Conservation (phyloP, 1,140 invertebrate genomes). For the Apis mellifera region Amel_HAv3.1 CM009934.2:5404001-5404500, state of each 20-base stretch:
- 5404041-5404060: background rate
- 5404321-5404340: background rate
- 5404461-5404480: too few species aligned
- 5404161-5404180: slow-evolving; percentile 41
- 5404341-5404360: background rate
- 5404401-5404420: too few species aligned
- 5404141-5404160: slow-evolving; percentile 30
- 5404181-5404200: slow-evolving; percentile 60
- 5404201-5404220: slow-evolving; percentile 54
- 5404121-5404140: slow-evolving; percentile 51
- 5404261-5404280: background rate
- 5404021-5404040: too few species aligned
- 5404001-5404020: too few species aligned
- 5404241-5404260: background rate
- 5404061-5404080: background rate
- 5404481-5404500: too few species aligned
- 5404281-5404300: background rate
- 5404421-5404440: too few species aligned
- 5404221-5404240: background rate
- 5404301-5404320: background rate
- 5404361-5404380: background rate
- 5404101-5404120: background rate
- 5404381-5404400: too few species aligned
- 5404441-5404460: too few species aligned
- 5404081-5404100: background rate